Percentiles rank a stretch among this genome's conserved stretches.
Evolutionary conservation across 2,113 vertebrate species (phyloP).

Genomic region (Plestiodon gilberti): DNA sequence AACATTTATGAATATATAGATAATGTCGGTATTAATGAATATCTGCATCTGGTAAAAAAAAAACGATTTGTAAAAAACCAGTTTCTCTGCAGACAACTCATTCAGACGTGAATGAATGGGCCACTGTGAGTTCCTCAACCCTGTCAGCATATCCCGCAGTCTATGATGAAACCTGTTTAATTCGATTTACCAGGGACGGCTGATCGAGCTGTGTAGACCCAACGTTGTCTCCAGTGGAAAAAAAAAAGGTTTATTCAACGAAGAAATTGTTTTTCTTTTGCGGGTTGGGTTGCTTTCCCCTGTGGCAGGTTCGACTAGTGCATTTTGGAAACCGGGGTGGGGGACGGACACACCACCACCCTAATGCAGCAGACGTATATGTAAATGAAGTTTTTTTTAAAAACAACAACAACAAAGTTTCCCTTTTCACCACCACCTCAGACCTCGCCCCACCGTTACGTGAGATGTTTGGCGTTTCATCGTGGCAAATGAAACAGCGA

Average conservation of each 20-base stretch:
- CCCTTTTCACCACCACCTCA: background rate
- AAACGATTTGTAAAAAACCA: too few species aligned
- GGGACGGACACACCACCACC: background rate
- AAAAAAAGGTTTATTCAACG: background rate
- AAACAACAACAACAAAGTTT: background rate
- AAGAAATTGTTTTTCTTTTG: background rate
- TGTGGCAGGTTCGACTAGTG: background rate
- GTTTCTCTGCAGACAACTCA: background rate
- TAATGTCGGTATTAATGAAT: too few species aligned
- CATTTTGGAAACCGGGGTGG: background rate
- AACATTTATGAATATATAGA: too few species aligned
- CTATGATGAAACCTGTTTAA: background rate
- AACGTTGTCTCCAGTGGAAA: background rate
- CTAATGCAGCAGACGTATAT: background rate
- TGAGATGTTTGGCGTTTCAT: conserved; percentile 58
- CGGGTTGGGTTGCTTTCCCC: background rate
- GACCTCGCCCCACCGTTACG: background rate
- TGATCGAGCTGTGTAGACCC: background rate
- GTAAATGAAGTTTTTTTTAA: background rate
- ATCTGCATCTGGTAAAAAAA: too few species aligned
- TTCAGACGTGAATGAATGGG: background rate
- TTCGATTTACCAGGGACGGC: background rate
- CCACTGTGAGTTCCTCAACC: background rate
- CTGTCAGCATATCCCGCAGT: background rate
- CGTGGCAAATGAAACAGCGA: conserved; percentile 55